Conservation (phyloP, 30 jellyfish, hydroid and myxozoan genomes). For the Aurelia sp. region DNA sequence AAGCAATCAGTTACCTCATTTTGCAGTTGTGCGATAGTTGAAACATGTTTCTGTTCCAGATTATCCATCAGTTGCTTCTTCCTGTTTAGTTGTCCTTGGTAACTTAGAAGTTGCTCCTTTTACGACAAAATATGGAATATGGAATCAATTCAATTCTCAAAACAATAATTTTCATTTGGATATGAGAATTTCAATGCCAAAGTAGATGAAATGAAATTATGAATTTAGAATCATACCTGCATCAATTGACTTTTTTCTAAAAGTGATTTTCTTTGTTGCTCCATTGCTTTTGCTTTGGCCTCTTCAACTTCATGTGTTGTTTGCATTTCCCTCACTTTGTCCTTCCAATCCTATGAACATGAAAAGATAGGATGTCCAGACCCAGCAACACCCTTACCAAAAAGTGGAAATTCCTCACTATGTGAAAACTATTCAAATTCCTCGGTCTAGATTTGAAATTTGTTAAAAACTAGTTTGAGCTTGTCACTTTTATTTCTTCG, state of each 20-base stretch:
- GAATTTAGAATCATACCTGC: conserved; percentile 48
- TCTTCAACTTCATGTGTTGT: background rate
- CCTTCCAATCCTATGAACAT: conserved; percentile 48
- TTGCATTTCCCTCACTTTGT: conserved; percentile 34
- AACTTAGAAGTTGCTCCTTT: conserved; percentile 66
- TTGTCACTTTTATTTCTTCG: too few relatives aligned
- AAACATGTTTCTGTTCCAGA: conserved; percentile 65
- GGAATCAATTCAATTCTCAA: too few relatives aligned
- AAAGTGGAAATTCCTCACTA: too few relatives aligned
- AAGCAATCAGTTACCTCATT: conserved; percentile 43
- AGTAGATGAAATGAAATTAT: too few relatives aligned
- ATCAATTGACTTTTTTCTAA: conserved; percentile 66
- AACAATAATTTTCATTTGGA: too few relatives aligned
- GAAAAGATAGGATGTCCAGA: background rate
- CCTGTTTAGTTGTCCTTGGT: conserved; percentile 75
- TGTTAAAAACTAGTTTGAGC: too few relatives aligned
- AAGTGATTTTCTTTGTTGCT: conserved; percentile 51
- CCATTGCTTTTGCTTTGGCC: conserved; percentile 59
- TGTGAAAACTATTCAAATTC: too few relatives aligned
- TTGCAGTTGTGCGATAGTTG: conserved; percentile 40
- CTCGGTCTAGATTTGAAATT: too few relatives aligned
- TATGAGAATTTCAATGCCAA: too few relatives aligned
- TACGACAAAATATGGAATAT: background rate
- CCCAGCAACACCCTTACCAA: too few relatives aligned
- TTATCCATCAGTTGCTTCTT: conserved; percentile 66